Conservation (phyloP, 1,140 invertebrate species). For the Cyrtorhinus lividipennis region DNA sequence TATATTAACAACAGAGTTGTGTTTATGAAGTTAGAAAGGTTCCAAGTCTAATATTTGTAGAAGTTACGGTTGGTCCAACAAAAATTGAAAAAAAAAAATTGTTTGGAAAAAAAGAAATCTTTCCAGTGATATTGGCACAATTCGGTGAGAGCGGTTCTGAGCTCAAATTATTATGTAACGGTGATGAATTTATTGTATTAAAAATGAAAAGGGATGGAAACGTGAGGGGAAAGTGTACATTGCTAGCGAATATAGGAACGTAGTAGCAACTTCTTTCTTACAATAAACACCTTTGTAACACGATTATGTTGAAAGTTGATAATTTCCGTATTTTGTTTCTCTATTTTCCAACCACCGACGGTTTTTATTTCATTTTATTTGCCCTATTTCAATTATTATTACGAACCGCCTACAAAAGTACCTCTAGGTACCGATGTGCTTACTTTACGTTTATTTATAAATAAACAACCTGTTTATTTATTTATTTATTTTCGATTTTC, state of each 20-base stretch:
- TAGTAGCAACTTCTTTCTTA: slow-evolving; percentile 1
- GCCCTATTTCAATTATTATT: too few species aligned
- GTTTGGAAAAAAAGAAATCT: background rate
- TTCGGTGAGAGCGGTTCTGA: slow-evolving; percentile 14
- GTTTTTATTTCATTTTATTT: too few species aligned
- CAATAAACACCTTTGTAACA: background rate
- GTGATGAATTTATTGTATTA: slow-evolving; percentile 19
- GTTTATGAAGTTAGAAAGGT: slow-evolving; percentile 12
- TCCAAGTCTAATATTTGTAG: slow-evolving; percentile 7
- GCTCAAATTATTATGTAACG: slow-evolving; percentile 19
- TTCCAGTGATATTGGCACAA: slow-evolving; percentile 12
- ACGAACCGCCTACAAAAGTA: too few species aligned
- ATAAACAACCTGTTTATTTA: too few species aligned
- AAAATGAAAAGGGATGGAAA: slow-evolving; percentile 5
- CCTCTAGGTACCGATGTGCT: too few species aligned
- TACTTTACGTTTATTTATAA: too few species aligned
- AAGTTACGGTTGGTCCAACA: slow-evolving; percentile 17
- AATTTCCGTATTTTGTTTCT: too few species aligned
- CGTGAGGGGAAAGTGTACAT: background rate
- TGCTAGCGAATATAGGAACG: background rate
- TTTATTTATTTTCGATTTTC: too few species aligned
- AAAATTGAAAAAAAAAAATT: background rate
- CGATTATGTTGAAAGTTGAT: background rate
- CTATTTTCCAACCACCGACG: too few species aligned
- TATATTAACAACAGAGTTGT: slow-evolving; percentile 15